Percentiles rank a stretch among this genome's conserved stretches.
Evolutionary conservation across 2,113 vertebrate genomes (phyloP).

Genomic region (Psittacara wagleri): DNA sequence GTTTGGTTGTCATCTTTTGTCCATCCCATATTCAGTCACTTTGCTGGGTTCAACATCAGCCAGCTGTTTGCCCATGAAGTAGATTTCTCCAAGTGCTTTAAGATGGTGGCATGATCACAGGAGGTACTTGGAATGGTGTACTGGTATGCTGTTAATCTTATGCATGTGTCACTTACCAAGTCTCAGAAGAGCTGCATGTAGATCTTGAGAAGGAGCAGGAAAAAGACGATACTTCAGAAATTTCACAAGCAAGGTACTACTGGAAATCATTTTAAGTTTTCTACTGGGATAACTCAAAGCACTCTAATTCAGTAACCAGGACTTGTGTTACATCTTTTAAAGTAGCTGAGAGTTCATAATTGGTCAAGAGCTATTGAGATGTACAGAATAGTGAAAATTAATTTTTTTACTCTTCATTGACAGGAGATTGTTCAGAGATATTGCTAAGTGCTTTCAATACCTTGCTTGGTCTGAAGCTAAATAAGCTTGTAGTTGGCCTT

Average conservation of each 20-base stretch:
- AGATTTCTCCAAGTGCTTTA: not conserved
- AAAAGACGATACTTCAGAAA: not conserved
- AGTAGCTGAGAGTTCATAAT: not conserved
- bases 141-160: not conserved
- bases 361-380: not conserved
- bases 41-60: not conserved
- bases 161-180: not conserved
- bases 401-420: not conserved
- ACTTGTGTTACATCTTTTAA: not conserved
- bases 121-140: not conserved
- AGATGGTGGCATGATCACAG: not conserved
- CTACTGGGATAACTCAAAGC: not conserved
- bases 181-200: not conserved
- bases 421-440: not conserved
- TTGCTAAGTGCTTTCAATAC: not conserved
- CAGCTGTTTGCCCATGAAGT: not conserved
- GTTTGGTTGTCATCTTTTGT: not conserved
- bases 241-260: not conserved
- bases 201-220: not conserved
- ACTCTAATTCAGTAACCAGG: not conserved
- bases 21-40: not conserved
- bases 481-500: not conserved
- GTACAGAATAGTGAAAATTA: not conserved
- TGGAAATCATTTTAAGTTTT: not conserved
- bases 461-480: not conserved